Evolutionary conservation across 2,888 invertebrate genomes (phyloP), one percentile per base, ranked within the genome.

Genomic region (Drosophila kuntzei): DNA sequence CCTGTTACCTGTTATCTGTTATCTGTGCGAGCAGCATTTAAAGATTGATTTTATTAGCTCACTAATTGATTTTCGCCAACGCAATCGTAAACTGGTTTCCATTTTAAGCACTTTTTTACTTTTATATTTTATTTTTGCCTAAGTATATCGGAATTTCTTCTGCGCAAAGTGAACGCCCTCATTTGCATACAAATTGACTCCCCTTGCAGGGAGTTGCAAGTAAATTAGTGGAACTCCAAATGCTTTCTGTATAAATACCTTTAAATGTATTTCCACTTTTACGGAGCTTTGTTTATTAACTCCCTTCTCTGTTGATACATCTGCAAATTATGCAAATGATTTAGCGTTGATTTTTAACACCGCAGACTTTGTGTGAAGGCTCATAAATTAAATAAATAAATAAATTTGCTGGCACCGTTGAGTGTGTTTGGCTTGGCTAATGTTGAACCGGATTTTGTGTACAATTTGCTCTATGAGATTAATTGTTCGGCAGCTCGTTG

Each of bases 291-390:
- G 47, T 37, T 29, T 36, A 63, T 62, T 60, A 41, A 36, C 44
- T 55, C 43, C 32, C 58, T 68, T 80, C 66, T 59, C 60, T 37
- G 9, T 64, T 87, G 79, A 89, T 87, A 72, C 79, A 87, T 87
- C 64, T 68, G 63, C 69, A 58, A 88, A 75, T 77, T 87, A 86
- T 87, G 89, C 73, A 86, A 86, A 86, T 87, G 67, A 73, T 68
- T 57, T 66, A 49, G 62, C 51, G 71, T 71, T 75, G 83, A 72
- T 87, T 89, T 77, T 80, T 79, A 65, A 62, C 85, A 66, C 72
- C 69, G 53, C 50, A 57, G 50, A 53, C 57, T 67, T 50, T 74
- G 76, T 71, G 68, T 72, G 66, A 76, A 86, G 83, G 69, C 55
- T 51, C 86, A 82, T 87, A 83, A 83, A 76, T 83, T 69, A 86